Base-by-base conservation (phyloP, 2,797 vertebrate species). In the Rhinatrema bivittatum region DNA sequence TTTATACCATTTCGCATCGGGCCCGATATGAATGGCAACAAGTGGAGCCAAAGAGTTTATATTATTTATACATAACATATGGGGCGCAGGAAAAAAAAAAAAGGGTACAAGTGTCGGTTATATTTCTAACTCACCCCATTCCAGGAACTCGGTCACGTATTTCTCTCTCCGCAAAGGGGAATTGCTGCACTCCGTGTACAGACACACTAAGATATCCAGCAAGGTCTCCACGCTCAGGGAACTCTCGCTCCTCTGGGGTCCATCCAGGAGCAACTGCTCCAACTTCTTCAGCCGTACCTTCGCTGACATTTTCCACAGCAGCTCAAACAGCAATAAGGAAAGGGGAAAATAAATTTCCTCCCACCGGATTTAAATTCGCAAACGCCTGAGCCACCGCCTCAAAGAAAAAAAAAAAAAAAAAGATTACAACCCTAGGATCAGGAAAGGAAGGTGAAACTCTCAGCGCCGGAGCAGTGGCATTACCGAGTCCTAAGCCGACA, bases 111-210 rank as follows among this genome's bases (percentile, higher is more conserved):
- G n/a, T n/a, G n/a, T n/a, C n/a, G n/a, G n/a, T n/a, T n/a, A n/a
- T 25, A 15, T 6, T 15, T 16, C n/a, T n/a, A n/a, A 69, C 88
- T 88, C 56, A 97, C 94, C 94, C 91, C 91, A 96, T 43, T 93
- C 81, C 76, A 97, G 87, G 75, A 97, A 97, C 68, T 97, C 92
- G n/a, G 74, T 76, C 72, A 97, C 81, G 46, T 94, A 91, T 68
- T 93, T 90, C 80, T 97, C 94, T 40, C 92, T 82, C 67, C 85
- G 86, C 42, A 97, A 76, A 1, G 91, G 83, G 32, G 85, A 83
- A 48, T 79, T 84, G 72, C 79, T 83, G 78, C 82, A 89, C 69
- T 97, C 94, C 14, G 85, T 78, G 72, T 77, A 87, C 36, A 97
- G 71, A 60, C 93, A 93, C 41, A 94, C 65, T 39, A 97, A 82